A percentile compares a stretch with the other conserved stretches of the same genome.
Conservation (phyloP, 2,113 vertebrate species). For the Trinectes maculatus region DNA sequence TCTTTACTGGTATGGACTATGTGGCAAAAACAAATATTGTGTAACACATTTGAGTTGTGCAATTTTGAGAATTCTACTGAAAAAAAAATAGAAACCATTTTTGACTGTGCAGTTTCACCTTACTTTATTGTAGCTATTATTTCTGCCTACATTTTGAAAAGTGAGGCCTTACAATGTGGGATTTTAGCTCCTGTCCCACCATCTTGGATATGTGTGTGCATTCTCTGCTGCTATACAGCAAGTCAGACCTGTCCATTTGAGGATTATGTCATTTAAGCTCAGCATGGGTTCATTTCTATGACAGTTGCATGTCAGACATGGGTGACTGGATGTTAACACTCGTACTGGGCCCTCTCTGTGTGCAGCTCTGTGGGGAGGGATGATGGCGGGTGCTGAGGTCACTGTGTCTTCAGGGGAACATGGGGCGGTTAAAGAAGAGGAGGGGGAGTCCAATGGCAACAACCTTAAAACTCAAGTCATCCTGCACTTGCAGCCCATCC, state of each 20-base stretch:
- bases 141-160: neutral
- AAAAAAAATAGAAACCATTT: too few species aligned
- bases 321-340: conserved; percentile 51
- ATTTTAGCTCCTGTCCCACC: neutral
- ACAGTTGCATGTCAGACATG: conserved; percentile 50
- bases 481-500: conserved; percentile 88
- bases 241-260: conserved; percentile 4
- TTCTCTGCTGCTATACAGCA: conserved; percentile 8
- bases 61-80: too few species aligned
- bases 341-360: conserved; percentile 35
- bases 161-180: neutral
- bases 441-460: conserved; percentile 85
- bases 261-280: conserved; percentile 53
- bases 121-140: neutral
- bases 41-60: neutral
- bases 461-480: conserved; percentile 89
- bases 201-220: neutral
- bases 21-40: neutral
- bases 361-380: conserved; percentile 65
- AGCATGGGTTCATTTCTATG: conserved; percentile 33
- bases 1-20: conserved; percentile 10
- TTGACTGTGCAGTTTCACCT: conserved; percentile 4
- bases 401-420: conserved; percentile 89
- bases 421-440: conserved; percentile 87
- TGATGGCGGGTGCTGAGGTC: conserved; percentile 90